Evolutionary conservation across 2,888 invertebrate genomes (phyloP).

Genomic region (Ptychoptera albimana): DNA sequence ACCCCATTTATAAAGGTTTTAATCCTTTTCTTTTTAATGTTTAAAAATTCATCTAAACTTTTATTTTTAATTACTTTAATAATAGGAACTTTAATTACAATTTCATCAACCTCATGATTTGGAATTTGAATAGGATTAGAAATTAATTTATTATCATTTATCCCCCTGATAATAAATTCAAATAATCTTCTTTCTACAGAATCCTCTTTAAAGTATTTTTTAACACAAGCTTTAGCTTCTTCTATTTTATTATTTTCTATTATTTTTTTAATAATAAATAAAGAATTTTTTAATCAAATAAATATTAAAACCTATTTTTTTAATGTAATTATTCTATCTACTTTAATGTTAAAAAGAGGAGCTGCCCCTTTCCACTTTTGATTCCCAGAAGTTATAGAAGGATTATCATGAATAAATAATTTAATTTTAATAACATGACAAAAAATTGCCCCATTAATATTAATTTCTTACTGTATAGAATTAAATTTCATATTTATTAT

Average conservation of each 20-base stretch:
- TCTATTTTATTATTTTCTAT: constrained; percentile 34
- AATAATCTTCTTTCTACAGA: constrained; percentile 34
- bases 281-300: constrained; percentile 17
- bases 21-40: constrained; percentile 37
- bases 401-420: too few species aligned
- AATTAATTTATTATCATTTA: constrained; percentile 45
- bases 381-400: too few species aligned
- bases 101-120: constrained; percentile 32
- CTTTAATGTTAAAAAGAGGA: constrained; percentile 37
- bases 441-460: constrained; percentile 45
- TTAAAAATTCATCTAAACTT: constrained; percentile 31
- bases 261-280: constrained; percentile 21
- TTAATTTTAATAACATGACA: constrained; percentile 31
- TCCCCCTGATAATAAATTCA: constrained; percentile 36
- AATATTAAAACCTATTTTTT: constrained; percentile 19
- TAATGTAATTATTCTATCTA: constrained; percentile 28
- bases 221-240: constrained; percentile 41
- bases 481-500: constrained; percentile 30
- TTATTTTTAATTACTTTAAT: constrained; percentile 37
- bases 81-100: constrained; percentile 32
- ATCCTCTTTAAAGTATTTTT: constrained; percentile 42
- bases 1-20: background rate
- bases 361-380: constrained; percentile 41
- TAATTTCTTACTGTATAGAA: constrained; percentile 32
- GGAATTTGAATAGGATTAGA: constrained; percentile 43